Evolutionary conservation across 1,140 invertebrate species (phyloP), one percentile per base, ranked within the genome.

Genomic region (Ceratosolen solmsi): DNA sequence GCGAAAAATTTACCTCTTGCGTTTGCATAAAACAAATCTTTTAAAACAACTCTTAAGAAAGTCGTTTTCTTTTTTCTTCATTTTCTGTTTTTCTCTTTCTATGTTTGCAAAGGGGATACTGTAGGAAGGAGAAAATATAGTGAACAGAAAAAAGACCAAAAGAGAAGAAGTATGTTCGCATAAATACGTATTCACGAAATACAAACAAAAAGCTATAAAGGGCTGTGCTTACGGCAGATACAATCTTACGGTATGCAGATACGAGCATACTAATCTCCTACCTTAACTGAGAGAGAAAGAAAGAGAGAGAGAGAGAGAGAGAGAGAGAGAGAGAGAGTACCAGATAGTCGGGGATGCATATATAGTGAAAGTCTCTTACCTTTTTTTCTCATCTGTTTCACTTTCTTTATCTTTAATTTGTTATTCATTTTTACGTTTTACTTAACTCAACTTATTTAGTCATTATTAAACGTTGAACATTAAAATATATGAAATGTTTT

Each of bases 161-260:
- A 84, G 82, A 86, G 84, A 84, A 85, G 85, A 82, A 86, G 85
- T 76, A 87, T 86, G 85, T 80, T 88, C 89, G 86, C 89, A 91
- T 90, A 91, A 91, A 90, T 90, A 91, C 89, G 86, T 41, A 68
- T 65, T 49, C 77, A 68, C 56, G n/a, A 75, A 49, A 68, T 36
- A 70, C 76, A 41, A 76, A 76, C 60, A 82, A 82, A 82, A 90
- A 91, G 89, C 82, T 87, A 90, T 88, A 89, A 91, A 90, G 89
- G 87, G 78, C 89, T 87, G 87, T 87, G 88, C 86, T 86, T 83
- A 86, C 84, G 49, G 51, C 81, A 41, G 90, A 91, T 91, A 91
- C 88, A 88, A 91, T 91, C 90, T 83, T 86, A 86, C 87, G 88
- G 89, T 87, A 88, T 90, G 89, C 89, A 89, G 89, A 91, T 91